Percentiles rank a stretch among this genome's conserved stretches.
Evolutionary conservation across 2,113 vertebrate species (phyloP).

Genomic region (Muntiacus muntjak): DNA sequence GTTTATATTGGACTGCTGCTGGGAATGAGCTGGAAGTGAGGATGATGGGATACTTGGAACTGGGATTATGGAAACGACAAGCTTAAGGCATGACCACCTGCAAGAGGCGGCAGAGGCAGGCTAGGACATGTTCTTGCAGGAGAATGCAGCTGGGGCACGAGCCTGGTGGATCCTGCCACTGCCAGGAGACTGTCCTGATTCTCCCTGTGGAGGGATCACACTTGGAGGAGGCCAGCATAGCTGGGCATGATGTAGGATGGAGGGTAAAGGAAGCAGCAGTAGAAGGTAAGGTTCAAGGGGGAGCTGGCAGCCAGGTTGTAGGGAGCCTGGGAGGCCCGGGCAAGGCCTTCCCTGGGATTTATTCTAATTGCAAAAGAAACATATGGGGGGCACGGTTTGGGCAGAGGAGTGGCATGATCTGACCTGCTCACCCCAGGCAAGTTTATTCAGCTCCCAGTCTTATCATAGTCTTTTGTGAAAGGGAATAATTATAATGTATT

Average conservation of each 20-base stretch:
- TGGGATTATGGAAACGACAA: background rate
- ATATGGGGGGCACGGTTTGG: background rate
- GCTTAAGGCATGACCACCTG: background rate
- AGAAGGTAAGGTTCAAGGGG: background rate
- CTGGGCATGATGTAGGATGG: background rate
- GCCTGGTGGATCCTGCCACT: background rate
- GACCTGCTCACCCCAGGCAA: background rate
- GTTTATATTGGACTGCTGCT: background rate
- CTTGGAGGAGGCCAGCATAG: background rate
- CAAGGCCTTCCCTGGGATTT: background rate
- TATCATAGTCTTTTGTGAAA: background rate
- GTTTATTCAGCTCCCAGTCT: background rate
- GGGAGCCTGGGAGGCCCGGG: background rate
- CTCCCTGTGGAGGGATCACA: background rate
- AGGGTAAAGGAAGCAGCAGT: rapidly evolving
- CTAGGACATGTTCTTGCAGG: background rate
- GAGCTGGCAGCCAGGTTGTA: too few species aligned
- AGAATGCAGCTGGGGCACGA: background rate
- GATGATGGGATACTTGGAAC: background rate
- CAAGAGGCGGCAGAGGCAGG: background rate
- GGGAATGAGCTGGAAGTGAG: background rate
- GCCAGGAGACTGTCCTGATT: background rate
- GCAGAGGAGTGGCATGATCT: background rate
- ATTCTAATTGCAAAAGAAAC: background rate
- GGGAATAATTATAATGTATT: background rate